These are phyloP conservation scores for Aythya baeri DNA, from an alignment of 2,113 vertebrate genomes.

Conservation along the genomic window DNA sequence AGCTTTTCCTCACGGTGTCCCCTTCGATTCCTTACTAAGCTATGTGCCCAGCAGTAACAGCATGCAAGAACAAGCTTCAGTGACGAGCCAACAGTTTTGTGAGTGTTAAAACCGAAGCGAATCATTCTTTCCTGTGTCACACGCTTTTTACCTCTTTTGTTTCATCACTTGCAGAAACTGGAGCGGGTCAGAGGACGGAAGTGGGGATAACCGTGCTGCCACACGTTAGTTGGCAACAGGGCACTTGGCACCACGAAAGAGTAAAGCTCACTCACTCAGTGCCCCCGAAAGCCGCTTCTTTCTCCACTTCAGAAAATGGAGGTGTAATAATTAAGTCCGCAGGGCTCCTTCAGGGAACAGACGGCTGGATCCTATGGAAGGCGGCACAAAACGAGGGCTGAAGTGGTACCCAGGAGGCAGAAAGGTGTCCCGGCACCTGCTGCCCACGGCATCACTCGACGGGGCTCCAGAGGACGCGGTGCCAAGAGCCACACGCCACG, in stretches of 20 bases:
- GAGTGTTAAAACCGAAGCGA: not conserved
- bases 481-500: fast-evolving
- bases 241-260: not conserved
- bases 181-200: fast-evolving
- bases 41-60: not conserved
- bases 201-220: not conserved
- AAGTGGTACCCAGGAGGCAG: not conserved
- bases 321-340: not conserved
- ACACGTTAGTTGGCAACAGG: not conserved
- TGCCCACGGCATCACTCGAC: fast-evolving
- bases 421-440: not conserved
- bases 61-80: not conserved
- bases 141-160: not conserved
- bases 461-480: too few species aligned
- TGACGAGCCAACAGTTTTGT: not conserved
- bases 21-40: not conserved
- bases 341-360: not conserved
- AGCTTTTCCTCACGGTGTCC: not conserved
- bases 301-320: not conserved
- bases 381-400: not conserved
- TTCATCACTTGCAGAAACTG: not conserved
- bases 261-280: not conserved
- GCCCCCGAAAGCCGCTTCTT: not conserved
- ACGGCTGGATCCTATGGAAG: not conserved
- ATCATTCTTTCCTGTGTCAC: not conserved